phyloP scores from a whole-genome alignment of 2,797 vertebrate species.

The Melanotaenia trifasciata region DNA sequence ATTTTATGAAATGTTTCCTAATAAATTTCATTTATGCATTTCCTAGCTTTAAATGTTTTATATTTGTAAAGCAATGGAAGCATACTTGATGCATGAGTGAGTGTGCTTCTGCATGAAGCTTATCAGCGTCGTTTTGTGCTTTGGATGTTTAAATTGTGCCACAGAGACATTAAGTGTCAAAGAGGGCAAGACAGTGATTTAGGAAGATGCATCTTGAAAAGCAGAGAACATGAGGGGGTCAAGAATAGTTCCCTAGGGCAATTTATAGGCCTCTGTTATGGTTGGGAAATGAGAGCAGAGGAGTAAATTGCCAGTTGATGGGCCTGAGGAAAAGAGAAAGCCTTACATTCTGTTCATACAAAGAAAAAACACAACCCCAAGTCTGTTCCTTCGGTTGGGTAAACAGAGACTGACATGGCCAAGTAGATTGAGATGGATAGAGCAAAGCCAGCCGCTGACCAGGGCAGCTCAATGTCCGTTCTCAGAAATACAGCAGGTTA shows the following conservation, averaged over 20 bases:
- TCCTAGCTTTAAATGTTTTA: conserved; percentile 7
- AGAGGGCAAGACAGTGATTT: conserved; percentile 62
- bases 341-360: conserved; percentile 39
- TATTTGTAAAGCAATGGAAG: conserved; percentile 17
- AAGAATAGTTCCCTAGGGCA: conserved; percentile 59
- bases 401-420: conserved; percentile 50
- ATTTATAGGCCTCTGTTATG: conserved; percentile 71
- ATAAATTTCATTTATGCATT: conserved; percentile 18
- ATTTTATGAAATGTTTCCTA: conserved; percentile 26
- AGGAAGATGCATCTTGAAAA: conserved; percentile 45
- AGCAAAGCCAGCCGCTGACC: conserved; percentile 50
- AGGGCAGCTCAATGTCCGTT: conserved; percentile 39
- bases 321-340: conserved; percentile 44
- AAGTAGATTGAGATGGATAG: conserved; percentile 61
- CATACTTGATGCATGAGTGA: background rate
- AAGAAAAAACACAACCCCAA: conserved; percentile 31
- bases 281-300: conserved; percentile 66
- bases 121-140: conserved; percentile 41
- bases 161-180: conserved; percentile 56
- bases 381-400: conserved; percentile 32
- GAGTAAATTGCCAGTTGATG: conserved; percentile 62
- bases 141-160: conserved; percentile 52
- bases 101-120: conserved; percentile 10
- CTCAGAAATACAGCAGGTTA: conserved; percentile 33
- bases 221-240: conserved; percentile 63